Conservation (phyloP, 1,140 invertebrate genomes). For the Neotoxoptera formosana region DNA sequence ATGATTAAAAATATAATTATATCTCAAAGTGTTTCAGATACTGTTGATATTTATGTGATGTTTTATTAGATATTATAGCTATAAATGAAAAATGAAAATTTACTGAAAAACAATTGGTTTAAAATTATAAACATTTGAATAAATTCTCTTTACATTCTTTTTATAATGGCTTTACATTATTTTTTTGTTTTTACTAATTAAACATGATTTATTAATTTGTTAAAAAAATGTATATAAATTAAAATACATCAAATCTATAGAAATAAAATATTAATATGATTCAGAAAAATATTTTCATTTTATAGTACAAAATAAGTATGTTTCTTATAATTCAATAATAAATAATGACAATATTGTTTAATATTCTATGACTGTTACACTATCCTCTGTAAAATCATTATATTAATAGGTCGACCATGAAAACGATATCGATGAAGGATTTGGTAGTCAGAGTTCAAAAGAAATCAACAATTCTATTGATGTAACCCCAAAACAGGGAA, state of each 20-base stretch:
- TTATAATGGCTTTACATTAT: neutral
- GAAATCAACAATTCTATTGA: neutral
- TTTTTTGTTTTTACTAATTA: neutral
- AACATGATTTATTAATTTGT: neutral
- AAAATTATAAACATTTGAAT: neutral
- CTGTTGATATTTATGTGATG: neutral
- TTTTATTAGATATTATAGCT: neutral
- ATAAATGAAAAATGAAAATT: neutral
- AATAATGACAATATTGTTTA: neutral
- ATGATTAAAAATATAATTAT: neutral
- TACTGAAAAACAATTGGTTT: neutral
- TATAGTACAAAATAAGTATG: neutral
- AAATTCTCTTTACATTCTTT: neutral
- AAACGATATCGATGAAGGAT: slow-evolving; percentile 45
- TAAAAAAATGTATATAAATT: neutral
- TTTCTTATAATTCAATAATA: neutral
- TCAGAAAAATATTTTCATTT: neutral
- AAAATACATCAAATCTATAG: neutral
- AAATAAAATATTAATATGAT: neutral
- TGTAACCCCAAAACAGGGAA: neutral
- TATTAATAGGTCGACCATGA: neutral
- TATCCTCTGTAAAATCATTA: neutral
- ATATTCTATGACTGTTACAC: neutral
- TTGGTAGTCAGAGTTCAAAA: slow-evolving; percentile 44
- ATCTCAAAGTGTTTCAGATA: neutral